Evolutionary conservation across 2,797 vertebrate genomes (phyloP).

Genomic region (Cottoperca gobio): DNA sequence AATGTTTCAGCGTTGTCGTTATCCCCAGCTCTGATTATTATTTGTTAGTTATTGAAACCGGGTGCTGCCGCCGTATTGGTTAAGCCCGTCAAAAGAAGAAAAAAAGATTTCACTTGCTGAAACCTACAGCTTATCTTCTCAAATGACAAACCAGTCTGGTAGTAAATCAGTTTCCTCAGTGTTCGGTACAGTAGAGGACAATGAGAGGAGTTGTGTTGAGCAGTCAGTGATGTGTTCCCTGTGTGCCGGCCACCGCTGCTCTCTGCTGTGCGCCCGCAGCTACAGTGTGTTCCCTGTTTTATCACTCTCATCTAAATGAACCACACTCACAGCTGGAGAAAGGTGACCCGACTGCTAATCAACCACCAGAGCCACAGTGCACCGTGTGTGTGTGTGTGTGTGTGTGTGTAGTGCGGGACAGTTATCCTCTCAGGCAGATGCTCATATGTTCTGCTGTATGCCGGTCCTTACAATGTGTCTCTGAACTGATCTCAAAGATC

Average conservation of each 20-base stretch:
- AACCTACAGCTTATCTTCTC: constrained; percentile 32
- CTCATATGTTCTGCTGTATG: constrained; percentile 47
- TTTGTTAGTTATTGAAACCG: not conserved
- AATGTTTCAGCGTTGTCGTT: not conserved
- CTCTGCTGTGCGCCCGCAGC: constrained; percentile 72
- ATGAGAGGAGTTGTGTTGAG: constrained; percentile 44
- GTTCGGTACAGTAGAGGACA: constrained; percentile 42
- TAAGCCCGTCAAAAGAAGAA: not conserved
- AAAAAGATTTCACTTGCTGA: constrained; percentile 2
- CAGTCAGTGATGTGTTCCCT: constrained; percentile 48
- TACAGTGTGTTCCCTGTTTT: constrained; percentile 77
- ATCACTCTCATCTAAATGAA: constrained; percentile 81
- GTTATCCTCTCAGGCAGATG: constrained; percentile 62
- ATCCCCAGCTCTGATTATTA: constrained; percentile 8
- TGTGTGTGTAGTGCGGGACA: constrained; percentile 39
- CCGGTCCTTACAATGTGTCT: constrained; percentile 62
- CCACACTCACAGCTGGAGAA: constrained; percentile 81
- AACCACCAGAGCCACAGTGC: constrained; percentile 60
- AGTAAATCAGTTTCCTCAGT: constrained; percentile 15
- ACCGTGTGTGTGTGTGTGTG: constrained; percentile 25
- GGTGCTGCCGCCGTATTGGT: not conserved
- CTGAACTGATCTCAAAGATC: constrained; percentile 74
- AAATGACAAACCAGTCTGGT: constrained; percentile 18
- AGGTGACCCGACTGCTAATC: constrained; percentile 82
- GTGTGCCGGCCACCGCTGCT: constrained; percentile 61